Conservation (phyloP, 2,888 invertebrate species). For the Stictocephala bisonia region DNA sequence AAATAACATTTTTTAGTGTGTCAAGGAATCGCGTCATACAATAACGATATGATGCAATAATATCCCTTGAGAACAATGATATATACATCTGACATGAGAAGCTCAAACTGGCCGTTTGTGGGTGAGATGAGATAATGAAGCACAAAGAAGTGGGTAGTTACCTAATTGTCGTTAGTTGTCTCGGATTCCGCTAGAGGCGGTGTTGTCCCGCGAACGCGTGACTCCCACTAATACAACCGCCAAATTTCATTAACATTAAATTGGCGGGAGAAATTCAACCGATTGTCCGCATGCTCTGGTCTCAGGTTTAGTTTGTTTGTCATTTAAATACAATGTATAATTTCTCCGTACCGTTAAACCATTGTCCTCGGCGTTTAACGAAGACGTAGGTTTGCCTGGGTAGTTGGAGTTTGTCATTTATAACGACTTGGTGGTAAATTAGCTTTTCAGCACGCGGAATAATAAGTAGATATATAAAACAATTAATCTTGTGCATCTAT, state of each 20-base stretch:
- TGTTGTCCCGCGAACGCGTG: constrained; percentile 19
- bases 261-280: constrained; percentile 32
- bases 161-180: constrained; percentile 25
- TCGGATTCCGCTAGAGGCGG: constrained; percentile 13
- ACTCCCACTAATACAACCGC: constrained; percentile 39
- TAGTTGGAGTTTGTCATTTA: neutral
- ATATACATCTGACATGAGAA: too few species aligned
- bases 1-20: too few species aligned
- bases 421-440: neutral
- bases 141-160: constrained; percentile 1
- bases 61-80: too few species aligned
- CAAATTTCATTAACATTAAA: constrained; percentile 40
- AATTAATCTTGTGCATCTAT: too few species aligned
- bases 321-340: constrained; percentile 41
- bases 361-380: too few species aligned
- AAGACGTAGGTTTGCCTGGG: too few species aligned
- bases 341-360: neutral
- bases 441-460: too few species aligned
- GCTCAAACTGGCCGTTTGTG: too few species aligned
- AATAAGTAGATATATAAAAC: too few species aligned
- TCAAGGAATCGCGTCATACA: too few species aligned
- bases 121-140: constrained; percentile 20
- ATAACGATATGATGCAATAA: too few species aligned
- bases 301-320: constrained; percentile 2
- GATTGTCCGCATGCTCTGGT: constrained; percentile 14